These are phyloP conservation scores for Moxostoma hubbsi DNA, from an alignment of 2,797 vertebrate species.

Conservation along the genomic window DNA sequence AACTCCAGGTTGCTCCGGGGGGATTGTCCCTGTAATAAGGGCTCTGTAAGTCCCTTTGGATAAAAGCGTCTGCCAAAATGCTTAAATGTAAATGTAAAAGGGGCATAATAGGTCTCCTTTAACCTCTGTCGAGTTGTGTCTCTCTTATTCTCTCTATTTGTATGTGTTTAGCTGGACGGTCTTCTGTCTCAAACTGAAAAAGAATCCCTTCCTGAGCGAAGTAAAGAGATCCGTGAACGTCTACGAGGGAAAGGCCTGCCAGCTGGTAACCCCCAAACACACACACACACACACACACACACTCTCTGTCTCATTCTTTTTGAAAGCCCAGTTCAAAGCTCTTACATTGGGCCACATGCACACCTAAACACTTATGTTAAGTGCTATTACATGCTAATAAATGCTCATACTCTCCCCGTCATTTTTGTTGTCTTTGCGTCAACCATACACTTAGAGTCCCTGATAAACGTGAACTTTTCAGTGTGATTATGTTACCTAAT, in stretches of 20 bases:
- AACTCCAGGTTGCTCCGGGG: too few species aligned
- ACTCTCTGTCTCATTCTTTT: neutral
- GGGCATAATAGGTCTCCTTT: neutral
- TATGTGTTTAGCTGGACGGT: slow-evolving; percentile 82
- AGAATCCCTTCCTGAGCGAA: slow-evolving; percentile 88
- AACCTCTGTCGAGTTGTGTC: neutral
- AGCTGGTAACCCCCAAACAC: slow-evolving; percentile 76
- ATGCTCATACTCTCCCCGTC: too few species aligned
- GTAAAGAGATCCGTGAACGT: slow-evolving; percentile 93
- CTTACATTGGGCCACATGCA: too few species aligned
- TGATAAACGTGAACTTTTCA: too few species aligned
- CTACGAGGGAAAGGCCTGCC: slow-evolving; percentile 92
- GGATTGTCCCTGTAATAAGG: too few species aligned
- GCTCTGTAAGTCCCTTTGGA: too few species aligned
- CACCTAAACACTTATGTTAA: too few species aligned
- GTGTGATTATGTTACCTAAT: neutral
- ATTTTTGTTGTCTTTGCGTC: neutral
- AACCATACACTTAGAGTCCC: too few species aligned
- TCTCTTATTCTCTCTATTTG: neutral
- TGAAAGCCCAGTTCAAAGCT: too few species aligned
- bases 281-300: neutral
- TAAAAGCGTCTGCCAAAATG: too few species aligned
- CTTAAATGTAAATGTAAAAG: too few species aligned
- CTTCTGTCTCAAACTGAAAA: slow-evolving; percentile 80
- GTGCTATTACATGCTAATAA: too few species aligned